phyloP scores from a whole-genome alignment of 2,888 invertebrate genomes.

The Chaetoderma sp. region DNA sequence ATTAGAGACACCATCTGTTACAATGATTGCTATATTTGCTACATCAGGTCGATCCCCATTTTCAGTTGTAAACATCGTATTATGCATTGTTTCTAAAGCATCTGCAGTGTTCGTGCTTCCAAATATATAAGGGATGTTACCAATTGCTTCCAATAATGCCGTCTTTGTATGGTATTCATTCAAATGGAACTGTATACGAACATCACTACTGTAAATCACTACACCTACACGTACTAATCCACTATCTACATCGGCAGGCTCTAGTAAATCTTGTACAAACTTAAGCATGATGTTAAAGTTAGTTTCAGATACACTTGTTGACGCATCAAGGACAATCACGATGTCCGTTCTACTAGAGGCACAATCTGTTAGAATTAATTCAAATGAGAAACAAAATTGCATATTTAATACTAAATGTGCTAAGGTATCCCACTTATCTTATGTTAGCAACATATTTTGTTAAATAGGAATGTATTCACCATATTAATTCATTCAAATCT shows the following conservation, averaged over 20 bases:
- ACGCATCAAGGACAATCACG: slow-evolving; percentile 53
- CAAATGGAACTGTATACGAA: slow-evolving; percentile 55
- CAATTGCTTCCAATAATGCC: slow-evolving; percentile 52
- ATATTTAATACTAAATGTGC: too few relatives aligned
- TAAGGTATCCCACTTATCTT: too few relatives aligned
- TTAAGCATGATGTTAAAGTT: slow-evolving; percentile 50
- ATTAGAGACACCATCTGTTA: slow-evolving; percentile 64
- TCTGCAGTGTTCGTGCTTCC: slow-evolving; percentile 63
- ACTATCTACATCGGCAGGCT: slow-evolving; percentile 47
- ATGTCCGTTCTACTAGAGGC: slow-evolving; percentile 41
- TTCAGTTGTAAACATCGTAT: slow-evolving; percentile 47
- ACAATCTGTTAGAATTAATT: too few relatives aligned
- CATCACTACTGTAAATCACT: slow-evolving; percentile 56
- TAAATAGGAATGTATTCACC: too few relatives aligned
- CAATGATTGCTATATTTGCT: slow-evolving; percentile 54
- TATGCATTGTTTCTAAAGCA: slow-evolving; percentile 50
- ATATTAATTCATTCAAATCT: too few relatives aligned
- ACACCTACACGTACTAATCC: slow-evolving; percentile 54
- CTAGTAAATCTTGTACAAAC: slow-evolving; percentile 46
- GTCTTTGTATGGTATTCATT: slow-evolving; percentile 45
- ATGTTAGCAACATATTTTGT: too few relatives aligned
- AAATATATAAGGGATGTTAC: slow-evolving; percentile 50
- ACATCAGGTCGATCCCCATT: slow-evolving; percentile 59
- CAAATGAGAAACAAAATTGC: too few relatives aligned
- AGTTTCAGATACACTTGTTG: slow-evolving; percentile 48